Evolutionary conservation across 2,888 invertebrate genomes (phyloP).

Genomic region (Troides aeacus): DNA sequence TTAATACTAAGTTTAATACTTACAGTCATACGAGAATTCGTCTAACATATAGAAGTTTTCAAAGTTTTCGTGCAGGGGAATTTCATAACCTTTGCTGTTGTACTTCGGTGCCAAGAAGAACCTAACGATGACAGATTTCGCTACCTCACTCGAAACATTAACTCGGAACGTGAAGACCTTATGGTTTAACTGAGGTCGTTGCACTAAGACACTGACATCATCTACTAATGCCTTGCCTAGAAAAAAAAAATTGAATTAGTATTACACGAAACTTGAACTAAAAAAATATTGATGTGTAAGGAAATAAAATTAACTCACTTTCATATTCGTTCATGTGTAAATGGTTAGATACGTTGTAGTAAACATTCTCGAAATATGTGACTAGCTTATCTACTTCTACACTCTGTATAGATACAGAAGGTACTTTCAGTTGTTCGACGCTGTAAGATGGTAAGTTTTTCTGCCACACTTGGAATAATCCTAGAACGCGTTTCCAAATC

Average conservation of each 20-base stretch:
- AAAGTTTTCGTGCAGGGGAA: slow-evolving; percentile 76
- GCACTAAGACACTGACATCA: slow-evolving; percentile 76
- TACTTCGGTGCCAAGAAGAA: slow-evolving; percentile 86
- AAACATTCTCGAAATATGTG: slow-evolving; percentile 85
- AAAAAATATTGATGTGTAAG: neutral
- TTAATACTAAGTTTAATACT: slow-evolving; percentile 42
- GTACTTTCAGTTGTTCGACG: slow-evolving; percentile 79
- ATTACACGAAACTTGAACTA: too few relatives aligned
- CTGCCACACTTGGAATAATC: slow-evolving; percentile 81
- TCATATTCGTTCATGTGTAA: slow-evolving; percentile 60
- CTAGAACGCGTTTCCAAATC: slow-evolving; percentile 80
- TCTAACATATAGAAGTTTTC: slow-evolving; percentile 82
- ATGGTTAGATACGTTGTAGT: slow-evolving; percentile 81
- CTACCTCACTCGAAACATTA: slow-evolving; percentile 79
- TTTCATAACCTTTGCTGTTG: slow-evolving; percentile 76
- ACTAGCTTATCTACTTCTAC: slow-evolving; percentile 83
- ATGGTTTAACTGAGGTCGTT: slow-evolving; percentile 85
- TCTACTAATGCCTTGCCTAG: slow-evolving; percentile 54
- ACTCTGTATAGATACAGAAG: slow-evolving; percentile 82
- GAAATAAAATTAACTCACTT: slow-evolving; percentile 31
- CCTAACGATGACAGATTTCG: slow-evolving; percentile 76
- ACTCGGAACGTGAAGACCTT: slow-evolving; percentile 84
- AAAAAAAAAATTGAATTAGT: neutral
- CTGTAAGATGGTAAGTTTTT: slow-evolving; percentile 81
- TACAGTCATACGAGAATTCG: slow-evolving; percentile 75